Conservation (phyloP, 2,888 invertebrate genomes). For the Mechanitis messenoides region DNA sequence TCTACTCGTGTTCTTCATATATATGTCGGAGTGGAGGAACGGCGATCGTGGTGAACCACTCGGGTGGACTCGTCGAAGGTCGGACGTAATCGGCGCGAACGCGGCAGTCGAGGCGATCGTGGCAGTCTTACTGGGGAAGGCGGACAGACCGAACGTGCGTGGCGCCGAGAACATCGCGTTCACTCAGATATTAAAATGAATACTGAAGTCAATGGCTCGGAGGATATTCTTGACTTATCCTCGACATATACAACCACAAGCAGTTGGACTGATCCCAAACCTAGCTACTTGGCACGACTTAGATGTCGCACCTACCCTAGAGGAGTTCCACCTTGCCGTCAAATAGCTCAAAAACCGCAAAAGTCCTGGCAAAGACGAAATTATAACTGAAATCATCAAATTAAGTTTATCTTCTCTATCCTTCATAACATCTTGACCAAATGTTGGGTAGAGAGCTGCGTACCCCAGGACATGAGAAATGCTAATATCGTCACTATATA, state of each 20-base stretch:
- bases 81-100: too few species aligned
- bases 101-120: too few species aligned
- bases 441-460: slow-evolving; percentile 2
- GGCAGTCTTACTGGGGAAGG: too few species aligned
- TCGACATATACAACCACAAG: not conserved
- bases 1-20: not conserved
- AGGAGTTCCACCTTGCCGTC: slow-evolving; percentile 7
- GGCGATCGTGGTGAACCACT: too few species aligned
- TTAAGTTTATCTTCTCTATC: not conserved
- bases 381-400: slow-evolving; percentile 10
- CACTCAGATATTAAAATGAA: too few species aligned
- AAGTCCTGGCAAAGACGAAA: slow-evolving; percentile 10
- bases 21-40: too few species aligned
- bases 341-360: slow-evolving; percentile 12
- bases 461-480: not conserved
- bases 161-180: too few species aligned
- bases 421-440: slow-evolving; percentile 6
- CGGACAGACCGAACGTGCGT: too few species aligned
- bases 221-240: too few species aligned
- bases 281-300: slow-evolving; percentile 7
- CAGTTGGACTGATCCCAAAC: not conserved
- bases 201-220: too few species aligned
- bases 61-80: too few species aligned
- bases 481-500: too few species aligned
- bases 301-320: slow-evolving; percentile 3